phyloP scores from a whole-genome alignment of 2,888 invertebrate species.

The Xestia ashworthii region DNA sequence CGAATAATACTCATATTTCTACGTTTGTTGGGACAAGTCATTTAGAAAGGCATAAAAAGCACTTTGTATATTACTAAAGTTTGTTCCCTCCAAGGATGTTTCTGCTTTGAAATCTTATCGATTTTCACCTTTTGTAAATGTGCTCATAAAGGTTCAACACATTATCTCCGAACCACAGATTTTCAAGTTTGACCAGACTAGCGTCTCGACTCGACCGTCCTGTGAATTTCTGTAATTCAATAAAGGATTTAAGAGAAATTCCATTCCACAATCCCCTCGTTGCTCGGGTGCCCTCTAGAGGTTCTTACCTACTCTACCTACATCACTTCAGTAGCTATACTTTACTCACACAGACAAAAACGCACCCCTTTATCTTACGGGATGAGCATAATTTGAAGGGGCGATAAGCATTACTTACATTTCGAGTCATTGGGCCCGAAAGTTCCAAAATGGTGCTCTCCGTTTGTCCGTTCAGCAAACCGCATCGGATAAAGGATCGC shows the following conservation, averaged over 20 bases:
- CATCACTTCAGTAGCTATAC: conserved; percentile 3
- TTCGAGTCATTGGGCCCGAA: conserved; percentile 49
- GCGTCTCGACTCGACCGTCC: conserved; percentile 13
- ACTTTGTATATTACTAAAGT: conserved; percentile 46
- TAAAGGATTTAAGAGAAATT: conserved; percentile 36
- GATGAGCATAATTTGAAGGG: conserved; percentile 43
- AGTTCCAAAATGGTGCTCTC: conserved; percentile 26
- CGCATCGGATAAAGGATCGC: conserved; percentile 23
- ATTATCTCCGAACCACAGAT: conserved; percentile 4
- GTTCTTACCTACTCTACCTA: conserved; percentile 2
- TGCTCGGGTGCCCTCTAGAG: conserved; percentile 16
- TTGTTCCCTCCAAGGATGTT: conserved; percentile 29
- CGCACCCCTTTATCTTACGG: conserved; percentile 48
- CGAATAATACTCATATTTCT: conserved; percentile 59
- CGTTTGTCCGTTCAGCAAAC: conserved; percentile 39
- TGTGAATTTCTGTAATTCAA: conserved; percentile 26
- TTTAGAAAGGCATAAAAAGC: conserved; percentile 51
- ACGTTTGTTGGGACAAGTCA: conserved; percentile 56
- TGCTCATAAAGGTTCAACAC: neutral
- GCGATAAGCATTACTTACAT: conserved; percentile 30
- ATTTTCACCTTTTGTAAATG: conserved; percentile 11
- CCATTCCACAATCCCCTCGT: conserved; percentile 25
- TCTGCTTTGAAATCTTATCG: conserved; percentile 37
- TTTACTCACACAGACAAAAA: conserved; percentile 37
- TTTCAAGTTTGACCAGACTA: conserved; percentile 17